phyloP scores from a whole-genome alignment of 2,888 invertebrate genomes.

The Tenthredo amoena region DNA sequence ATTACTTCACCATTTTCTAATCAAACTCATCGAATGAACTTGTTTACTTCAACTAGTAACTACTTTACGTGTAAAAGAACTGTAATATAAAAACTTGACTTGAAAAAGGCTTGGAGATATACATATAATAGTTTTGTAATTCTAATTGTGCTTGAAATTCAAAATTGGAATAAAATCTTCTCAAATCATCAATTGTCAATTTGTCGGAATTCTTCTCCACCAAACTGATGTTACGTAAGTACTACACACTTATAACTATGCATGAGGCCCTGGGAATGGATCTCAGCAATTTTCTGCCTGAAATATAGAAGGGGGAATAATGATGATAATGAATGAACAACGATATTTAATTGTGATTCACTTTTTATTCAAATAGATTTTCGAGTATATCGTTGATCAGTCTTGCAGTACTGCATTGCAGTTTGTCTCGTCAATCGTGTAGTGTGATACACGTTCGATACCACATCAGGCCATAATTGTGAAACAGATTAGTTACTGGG shows the following conservation, averaged over 20 bases:
- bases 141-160: constrained; percentile 43
- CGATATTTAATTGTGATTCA: constrained; percentile 58
- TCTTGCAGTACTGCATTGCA: constrained; percentile 63
- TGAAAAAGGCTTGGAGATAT: not conserved
- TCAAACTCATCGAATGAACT: not conserved
- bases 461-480: constrained; percentile 39
- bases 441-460: constrained; percentile 52
- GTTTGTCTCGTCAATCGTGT: constrained; percentile 60
- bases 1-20: not conserved
- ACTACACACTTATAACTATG: not conserved
- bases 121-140: constrained; percentile 16
- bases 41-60: not conserved
- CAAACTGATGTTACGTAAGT: not conserved
- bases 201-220: not conserved
- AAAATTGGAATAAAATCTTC: constrained; percentile 31
- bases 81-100: not conserved
- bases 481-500: constrained; percentile 28
- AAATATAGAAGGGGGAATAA: not conserved
- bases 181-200: not conserved
- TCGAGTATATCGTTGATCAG: constrained; percentile 59
- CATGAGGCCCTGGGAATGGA: not conserved
- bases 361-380: constrained; percentile 62
- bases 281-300: not conserved
- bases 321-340: not conserved
- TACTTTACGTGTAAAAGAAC: not conserved